Evolutionary conservation across 2,113 vertebrate genomes (phyloP).

Genomic region (Ctenodactylus gundi): DNA sequence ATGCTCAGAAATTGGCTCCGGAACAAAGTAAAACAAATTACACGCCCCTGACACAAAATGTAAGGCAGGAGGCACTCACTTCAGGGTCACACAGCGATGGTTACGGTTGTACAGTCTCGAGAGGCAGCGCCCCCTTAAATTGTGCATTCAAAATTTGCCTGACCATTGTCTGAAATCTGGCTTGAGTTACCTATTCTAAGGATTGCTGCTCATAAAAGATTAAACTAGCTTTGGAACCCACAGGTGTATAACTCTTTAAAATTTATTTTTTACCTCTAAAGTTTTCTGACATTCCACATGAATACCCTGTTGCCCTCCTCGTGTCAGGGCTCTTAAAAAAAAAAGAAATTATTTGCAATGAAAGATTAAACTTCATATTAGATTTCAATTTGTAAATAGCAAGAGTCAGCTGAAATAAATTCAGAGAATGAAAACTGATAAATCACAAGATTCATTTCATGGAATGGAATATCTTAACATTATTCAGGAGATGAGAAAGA

Average conservation of each 20-base stretch:
- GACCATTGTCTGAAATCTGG: neutral
- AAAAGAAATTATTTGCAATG: slow-evolving; percentile 57
- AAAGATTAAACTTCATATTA: slow-evolving; percentile 60
- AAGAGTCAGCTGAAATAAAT: slow-evolving; percentile 27
- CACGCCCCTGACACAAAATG: neutral
- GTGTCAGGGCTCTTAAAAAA: neutral
- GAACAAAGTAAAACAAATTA: neutral
- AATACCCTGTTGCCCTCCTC: slow-evolving; percentile 5
- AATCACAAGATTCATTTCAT: slow-evolving; percentile 31
- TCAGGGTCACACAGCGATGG: fast-evolving
- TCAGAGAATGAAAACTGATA: slow-evolving; percentile 52
- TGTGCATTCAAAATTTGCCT: neutral
- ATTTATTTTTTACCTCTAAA: neutral
- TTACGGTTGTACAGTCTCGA: neutral
- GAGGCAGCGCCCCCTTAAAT: neutral
- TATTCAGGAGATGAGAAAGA: slow-evolving; percentile 44
- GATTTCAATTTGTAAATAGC: slow-evolving; percentile 52
- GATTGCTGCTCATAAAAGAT: neutral
- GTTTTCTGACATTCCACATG: slow-evolving; percentile 45
- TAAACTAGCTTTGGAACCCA: neutral
- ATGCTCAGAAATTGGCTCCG: neutral
- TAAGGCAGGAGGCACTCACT: neutral
- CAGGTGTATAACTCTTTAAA: neutral
- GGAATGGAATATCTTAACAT: slow-evolving; percentile 30
- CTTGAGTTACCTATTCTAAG: neutral